Evolutionary conservation across 1,140 invertebrate genomes (phyloP).

Genomic region (Ips nitidus): DNA sequence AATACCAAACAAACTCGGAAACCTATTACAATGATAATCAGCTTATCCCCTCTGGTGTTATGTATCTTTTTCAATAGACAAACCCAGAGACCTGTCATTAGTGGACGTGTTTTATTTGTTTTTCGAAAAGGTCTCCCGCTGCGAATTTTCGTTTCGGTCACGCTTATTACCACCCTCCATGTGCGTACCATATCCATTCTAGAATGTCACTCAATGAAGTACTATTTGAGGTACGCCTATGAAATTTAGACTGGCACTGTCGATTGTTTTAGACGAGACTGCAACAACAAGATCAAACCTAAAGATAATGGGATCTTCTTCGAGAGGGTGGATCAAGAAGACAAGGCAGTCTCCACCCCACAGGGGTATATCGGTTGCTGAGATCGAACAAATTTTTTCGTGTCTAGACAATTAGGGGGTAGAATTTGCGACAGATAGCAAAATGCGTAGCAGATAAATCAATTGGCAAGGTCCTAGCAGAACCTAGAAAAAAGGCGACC

Average conservation of each 20-base stretch:
- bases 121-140: conserved; percentile 27
- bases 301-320: neutral
- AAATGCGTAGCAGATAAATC: too few relatives aligned
- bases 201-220: too few relatives aligned
- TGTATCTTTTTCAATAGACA: conserved; percentile 23
- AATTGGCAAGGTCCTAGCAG: too few relatives aligned
- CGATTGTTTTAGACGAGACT: conserved; percentile 29
- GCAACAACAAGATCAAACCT: conserved; percentile 6
- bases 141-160: conserved; percentile 24
- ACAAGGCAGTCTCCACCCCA: conserved; percentile 28
- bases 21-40: conserved; percentile 25
- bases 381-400: conserved; percentile 27
- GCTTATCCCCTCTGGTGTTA: conserved; percentile 20
- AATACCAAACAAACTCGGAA: conserved; percentile 19
- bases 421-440: neutral
- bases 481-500: too few relatives aligned
- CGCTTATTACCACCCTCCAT: conserved; percentile 4
- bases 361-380: conserved; percentile 25
- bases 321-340: conserved; percentile 19
- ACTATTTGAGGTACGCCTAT: too few relatives aligned
- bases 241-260: neutral
- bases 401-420: conserved; percentile 30
- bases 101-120: conserved; percentile 36
- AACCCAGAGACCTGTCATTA: conserved; percentile 27
- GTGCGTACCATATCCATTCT: neutral